Evolutionary conservation across 2,113 vertebrate genomes (phyloP).

Genomic region (Anolis sagrei): DNA sequence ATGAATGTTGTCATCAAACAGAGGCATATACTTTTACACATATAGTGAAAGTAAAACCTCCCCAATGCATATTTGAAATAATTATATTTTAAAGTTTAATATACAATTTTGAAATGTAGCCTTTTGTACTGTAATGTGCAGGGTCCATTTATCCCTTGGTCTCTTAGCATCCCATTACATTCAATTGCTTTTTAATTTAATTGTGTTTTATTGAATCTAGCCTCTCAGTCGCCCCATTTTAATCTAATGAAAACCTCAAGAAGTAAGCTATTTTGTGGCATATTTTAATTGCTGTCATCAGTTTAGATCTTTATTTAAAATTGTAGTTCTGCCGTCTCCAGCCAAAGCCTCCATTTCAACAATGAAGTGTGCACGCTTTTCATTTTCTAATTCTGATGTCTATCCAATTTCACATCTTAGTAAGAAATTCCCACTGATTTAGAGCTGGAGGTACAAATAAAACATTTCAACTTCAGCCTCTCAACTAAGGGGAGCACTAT

Average conservation of each 20-base stretch:
- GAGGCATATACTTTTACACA: background rate
- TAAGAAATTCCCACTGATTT: slow-evolving; percentile 13
- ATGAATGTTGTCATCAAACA: background rate
- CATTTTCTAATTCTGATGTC: slow-evolving; percentile 13
- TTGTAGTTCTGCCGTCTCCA: slow-evolving; percentile 1
- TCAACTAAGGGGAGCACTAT: no score
- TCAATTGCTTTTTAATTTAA: slow-evolving; percentile 32
- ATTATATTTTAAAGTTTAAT: background rate
- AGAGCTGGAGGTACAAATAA: background rate
- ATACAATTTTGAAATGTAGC: background rate
- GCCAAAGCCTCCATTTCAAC: slow-evolving; percentile 33
- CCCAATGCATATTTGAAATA: background rate
- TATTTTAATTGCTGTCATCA: slow-evolving; percentile 32
- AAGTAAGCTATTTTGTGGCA: slow-evolving; percentile 27
- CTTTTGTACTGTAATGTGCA: background rate
- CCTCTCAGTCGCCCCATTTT: slow-evolving; percentile 7
- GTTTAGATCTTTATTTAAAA: slow-evolving; percentile 4
- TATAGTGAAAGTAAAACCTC: background rate
- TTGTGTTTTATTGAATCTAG: slow-evolving; percentile 19
- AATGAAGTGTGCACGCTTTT: slow-evolving; percentile 4
- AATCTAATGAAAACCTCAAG: slow-evolving; percentile 24
- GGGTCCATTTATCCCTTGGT: background rate
- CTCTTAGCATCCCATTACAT: slow-evolving; percentile 1
- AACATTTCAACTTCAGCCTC: background rate
- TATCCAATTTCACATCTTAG: background rate